phyloP scores from a whole-genome alignment of 2,888 invertebrate genomes.

The Philhelius pedissequus region DNA sequence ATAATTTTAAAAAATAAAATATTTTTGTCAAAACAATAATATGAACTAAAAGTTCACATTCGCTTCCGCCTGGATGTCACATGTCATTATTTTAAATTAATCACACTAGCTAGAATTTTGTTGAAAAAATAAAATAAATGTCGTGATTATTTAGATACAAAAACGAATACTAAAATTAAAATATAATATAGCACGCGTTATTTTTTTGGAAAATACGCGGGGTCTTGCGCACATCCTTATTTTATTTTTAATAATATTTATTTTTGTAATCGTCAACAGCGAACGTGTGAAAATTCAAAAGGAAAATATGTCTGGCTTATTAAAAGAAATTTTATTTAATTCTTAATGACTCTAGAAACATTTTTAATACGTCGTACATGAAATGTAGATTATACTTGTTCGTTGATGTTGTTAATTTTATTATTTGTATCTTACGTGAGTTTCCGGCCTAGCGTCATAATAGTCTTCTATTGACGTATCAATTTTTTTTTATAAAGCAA shows the following conservation, averaged over 20 bases:
- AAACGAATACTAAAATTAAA: not conserved
- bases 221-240: constrained; percentile 6
- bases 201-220: not conserved
- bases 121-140: not conserved
- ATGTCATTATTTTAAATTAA: too few relatives aligned
- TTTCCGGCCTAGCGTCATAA: constrained; percentile 1
- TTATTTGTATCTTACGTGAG: not conserved
- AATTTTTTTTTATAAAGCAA: not conserved
- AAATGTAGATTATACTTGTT: too few relatives aligned
- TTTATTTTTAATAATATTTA: not conserved
- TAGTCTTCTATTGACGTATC: not conserved
- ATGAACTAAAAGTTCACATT: too few relatives aligned
- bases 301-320: not conserved
- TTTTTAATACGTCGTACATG: too few relatives aligned
- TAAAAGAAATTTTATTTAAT: not conserved
- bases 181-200: not conserved
- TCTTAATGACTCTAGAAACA: not conserved
- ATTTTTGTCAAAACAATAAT: too few relatives aligned
- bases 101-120: too few relatives aligned
- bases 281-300: not conserved
- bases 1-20: too few relatives aligned
- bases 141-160: not conserved
- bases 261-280: not conserved
- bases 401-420: too few relatives aligned
- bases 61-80: too few relatives aligned